Evolutionary conservation across 2,797 vertebrate genomes (phyloP), one percentile per base, ranked within the genome.

Genomic region (Linurgus olivaceus): DNA sequence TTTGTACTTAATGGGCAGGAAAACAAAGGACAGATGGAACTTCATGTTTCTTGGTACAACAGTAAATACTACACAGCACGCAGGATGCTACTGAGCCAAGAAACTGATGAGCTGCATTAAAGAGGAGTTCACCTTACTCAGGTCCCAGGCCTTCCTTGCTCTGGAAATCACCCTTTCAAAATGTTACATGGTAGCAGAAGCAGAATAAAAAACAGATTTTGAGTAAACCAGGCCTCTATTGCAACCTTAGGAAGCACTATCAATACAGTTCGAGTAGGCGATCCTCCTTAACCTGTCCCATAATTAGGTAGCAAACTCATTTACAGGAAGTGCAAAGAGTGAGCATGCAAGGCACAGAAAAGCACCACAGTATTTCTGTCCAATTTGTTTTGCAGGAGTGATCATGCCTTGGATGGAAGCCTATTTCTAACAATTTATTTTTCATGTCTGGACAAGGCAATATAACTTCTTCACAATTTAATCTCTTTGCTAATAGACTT

Each of bases 351-450:
- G 63, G 66, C 90, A 62, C 42, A 72, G 66, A 57, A 76, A 88
- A 91, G 66, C 20, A 3, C 29, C 10, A 10, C 51, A 76, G 73
- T 79, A 88, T 66, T 93, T 90, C 58, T 59, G 61, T 85, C 80
- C 88, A 82, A 95, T 96, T 90, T 82, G 68, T 96, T 94, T 91
- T 88, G 93, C 76, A 95, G 85, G 89, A 94, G 63, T 6, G 37
- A 90, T 86, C 70, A 38, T 45, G 29, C 67, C 42, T 93, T 96
- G 91, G 93, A 94, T 7, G 4, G 42, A 82, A 92, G 90, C 95
- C 95, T 76, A 95, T 88, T 96, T 79, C 70, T 79, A 95, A 96
- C 83, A 55, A 96, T 96, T 95, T 94, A 92, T 96, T 94, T 93
- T 96, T 95, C 94, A 25, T 90, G 90, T 95, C 93, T 92, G 86